Evolutionary conservation across 1,140 invertebrate genomes (phyloP).

Genomic region (Venturia canescens): DNA sequence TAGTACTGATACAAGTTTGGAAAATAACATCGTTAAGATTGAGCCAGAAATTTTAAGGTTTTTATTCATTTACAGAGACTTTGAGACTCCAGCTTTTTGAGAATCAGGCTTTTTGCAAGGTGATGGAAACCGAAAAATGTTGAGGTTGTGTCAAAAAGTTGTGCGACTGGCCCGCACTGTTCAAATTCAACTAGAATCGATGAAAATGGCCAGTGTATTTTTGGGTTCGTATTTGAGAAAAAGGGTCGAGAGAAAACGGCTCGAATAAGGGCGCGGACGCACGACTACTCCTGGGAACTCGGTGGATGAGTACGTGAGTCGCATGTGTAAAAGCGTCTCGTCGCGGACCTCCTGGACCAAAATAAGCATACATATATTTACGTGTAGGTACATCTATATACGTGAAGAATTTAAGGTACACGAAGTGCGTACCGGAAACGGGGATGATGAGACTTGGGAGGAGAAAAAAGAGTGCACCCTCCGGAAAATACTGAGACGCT

Average conservation of each 20-base stretch:
- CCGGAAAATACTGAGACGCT: constrained; percentile 55
- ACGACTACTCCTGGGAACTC: constrained; percentile 11
- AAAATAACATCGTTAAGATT: no score
- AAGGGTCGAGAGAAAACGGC: background rate
- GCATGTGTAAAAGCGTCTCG: constrained; percentile 65
- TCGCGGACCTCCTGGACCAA: constrained; percentile 32
- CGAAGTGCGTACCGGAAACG: background rate
- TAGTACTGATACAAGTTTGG: no score
- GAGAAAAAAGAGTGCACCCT: constrained; percentile 59
- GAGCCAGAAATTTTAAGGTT: no score
- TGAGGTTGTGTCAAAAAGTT: no score
- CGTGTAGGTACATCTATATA: background rate
- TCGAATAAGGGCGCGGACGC: background rate
- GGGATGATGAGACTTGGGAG: constrained; percentile 42
- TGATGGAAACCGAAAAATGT: no score
- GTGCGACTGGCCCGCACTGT: no score
- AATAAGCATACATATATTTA: background rate
- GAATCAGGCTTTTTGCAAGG: no score
- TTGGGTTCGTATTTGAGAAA: background rate
- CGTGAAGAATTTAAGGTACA: constrained; percentile 17
- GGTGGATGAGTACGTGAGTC: constrained; percentile 74
- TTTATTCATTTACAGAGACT: no score
- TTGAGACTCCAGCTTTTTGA: no score
- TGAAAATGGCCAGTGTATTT: no score
- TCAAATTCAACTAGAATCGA: no score